Conservation (phyloP, 2,888 invertebrate genomes). For the Epistrophe eligans region DNA sequence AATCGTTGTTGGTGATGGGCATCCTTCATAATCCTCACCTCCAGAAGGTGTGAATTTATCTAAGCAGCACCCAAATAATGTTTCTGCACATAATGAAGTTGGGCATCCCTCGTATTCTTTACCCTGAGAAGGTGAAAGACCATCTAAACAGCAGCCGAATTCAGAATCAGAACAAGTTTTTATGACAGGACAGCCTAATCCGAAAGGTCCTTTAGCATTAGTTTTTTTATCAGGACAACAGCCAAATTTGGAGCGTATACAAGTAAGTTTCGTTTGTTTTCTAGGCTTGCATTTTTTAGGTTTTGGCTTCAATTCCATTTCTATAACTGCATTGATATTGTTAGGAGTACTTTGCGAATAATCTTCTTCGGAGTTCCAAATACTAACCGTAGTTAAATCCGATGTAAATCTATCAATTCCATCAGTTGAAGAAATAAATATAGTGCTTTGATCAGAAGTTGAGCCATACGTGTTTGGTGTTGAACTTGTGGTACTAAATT, state of each 20-base stretch:
- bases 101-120: slow-evolving; percentile 91
- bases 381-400: slow-evolving; percentile 80
- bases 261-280: slow-evolving; percentile 83
- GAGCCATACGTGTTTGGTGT: slow-evolving; percentile 40
- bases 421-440: no score
- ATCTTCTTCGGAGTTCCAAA: slow-evolving; percentile 80
- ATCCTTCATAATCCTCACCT: slow-evolving; percentile 92
- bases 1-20: slow-evolving; percentile 87
- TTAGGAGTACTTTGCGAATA: slow-evolving; percentile 86
- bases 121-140: slow-evolving; percentile 90
- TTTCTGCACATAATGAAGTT: slow-evolving; percentile 88
- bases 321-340: slow-evolving; percentile 85
- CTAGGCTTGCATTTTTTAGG: slow-evolving; percentile 86
- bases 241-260: slow-evolving; percentile 88
- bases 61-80: slow-evolving; percentile 94
- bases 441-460: no score
- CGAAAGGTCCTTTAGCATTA: slow-evolving; percentile 92
- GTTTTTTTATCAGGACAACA: slow-evolving; percentile 94
- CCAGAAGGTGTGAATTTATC: slow-evolving; percentile 91
- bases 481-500: not conserved
- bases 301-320: slow-evolving; percentile 84
- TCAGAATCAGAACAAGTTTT: slow-evolving; percentile 91
- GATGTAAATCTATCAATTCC: slow-evolving; percentile 27
- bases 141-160: slow-evolving; percentile 93
- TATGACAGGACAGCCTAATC: slow-evolving; percentile 89